Conservation (phyloP, 2,797 vertebrate species). For the Platalea minor region DNA sequence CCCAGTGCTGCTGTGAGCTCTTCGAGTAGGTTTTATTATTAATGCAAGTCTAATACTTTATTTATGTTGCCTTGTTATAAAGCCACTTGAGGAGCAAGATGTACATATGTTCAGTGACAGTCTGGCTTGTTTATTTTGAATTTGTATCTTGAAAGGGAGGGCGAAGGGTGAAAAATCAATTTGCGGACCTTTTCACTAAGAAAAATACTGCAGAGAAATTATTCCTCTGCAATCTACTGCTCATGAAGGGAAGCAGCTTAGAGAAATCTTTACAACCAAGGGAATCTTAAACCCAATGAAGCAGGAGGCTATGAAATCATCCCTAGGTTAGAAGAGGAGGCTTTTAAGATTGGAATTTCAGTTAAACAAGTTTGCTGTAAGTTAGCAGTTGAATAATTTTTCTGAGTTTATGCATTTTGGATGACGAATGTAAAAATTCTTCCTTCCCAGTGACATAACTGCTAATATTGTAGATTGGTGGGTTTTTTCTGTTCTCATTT, state of each 20-base stretch:
- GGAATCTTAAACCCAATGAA: slow-evolving; percentile 61
- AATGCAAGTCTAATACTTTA: not conserved
- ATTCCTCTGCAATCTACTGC: slow-evolving; percentile 54
- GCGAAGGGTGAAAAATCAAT: not conserved
- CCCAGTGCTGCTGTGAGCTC: not conserved
- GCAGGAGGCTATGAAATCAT: slow-evolving; percentile 45
- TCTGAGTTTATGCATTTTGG: not conserved
- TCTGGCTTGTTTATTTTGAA: not conserved
- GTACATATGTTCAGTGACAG: not conserved
- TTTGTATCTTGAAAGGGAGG: not conserved
- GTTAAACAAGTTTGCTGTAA: slow-evolving; percentile 16
- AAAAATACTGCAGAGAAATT: slow-evolving; percentile 50
- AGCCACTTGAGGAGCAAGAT: not conserved
- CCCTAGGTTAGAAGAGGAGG: not conserved
- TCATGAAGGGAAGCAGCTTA: slow-evolving; percentile 45
- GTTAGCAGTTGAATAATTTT: not conserved
- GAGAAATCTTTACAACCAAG: slow-evolving; percentile 47
- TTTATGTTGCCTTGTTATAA: not conserved
- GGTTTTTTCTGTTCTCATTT: not conserved
- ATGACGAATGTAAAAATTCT: not conserved
- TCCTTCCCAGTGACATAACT: not conserved
- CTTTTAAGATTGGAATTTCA: slow-evolving; percentile 38
- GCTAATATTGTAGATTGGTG: not conserved
- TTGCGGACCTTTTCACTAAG: slow-evolving; percentile 42
- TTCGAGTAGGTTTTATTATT: not conserved